Evolutionary conservation across 2,888 invertebrate genomes (phyloP).

Genomic region (Dichetophora obliterata): DNA sequence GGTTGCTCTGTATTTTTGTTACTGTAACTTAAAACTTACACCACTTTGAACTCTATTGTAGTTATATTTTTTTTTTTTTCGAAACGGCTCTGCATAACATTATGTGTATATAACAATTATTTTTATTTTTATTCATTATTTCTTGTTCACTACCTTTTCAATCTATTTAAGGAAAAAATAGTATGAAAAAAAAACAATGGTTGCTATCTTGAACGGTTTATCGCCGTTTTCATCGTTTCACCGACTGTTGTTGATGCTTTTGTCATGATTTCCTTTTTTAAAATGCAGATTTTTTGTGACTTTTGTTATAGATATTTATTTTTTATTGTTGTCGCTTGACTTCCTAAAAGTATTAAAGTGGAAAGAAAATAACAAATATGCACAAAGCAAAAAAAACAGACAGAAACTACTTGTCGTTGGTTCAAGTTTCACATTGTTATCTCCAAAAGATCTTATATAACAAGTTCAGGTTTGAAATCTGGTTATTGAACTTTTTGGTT

Average conservation of each 20-base stretch:
- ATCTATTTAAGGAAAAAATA: background rate
- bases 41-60: background rate
- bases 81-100: constrained; percentile 26
- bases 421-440: background rate
- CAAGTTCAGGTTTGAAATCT: constrained; percentile 9
- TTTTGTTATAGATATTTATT: background rate
- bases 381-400: constrained; percentile 41
- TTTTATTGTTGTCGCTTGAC: constrained; percentile 46
- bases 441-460: background rate
- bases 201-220: constrained; percentile 25
- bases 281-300: constrained; percentile 38
- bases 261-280: constrained; percentile 40
- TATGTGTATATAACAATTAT: constrained; percentile 27
- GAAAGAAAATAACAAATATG: constrained; percentile 24
- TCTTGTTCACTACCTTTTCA: background rate
- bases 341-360: constrained; percentile 63
- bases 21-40: background rate
- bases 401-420: constrained; percentile 57
- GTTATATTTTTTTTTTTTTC: constrained; percentile 13
- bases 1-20: background rate
- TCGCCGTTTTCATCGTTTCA: constrained; percentile 38
- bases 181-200: background rate
- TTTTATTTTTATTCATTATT: constrained; percentile 31
- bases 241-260: constrained; percentile 38
- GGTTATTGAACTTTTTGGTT: background rate